Evolutionary conservation across 1,140 invertebrate genomes (phyloP).

Genomic region (Spodoptera frugiperda): DNA sequence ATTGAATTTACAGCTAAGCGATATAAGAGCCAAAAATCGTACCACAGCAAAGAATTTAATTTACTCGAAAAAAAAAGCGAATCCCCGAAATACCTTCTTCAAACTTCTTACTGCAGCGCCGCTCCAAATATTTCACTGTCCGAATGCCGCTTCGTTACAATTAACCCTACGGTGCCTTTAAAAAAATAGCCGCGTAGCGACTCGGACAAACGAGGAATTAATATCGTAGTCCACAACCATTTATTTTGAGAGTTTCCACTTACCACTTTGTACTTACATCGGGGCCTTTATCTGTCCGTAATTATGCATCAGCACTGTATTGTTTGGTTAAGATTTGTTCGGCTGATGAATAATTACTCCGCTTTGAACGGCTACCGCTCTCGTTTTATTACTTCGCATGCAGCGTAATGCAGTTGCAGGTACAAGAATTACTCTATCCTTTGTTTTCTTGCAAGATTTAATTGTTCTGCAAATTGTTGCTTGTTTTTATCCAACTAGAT

Average conservation of each 20-base stretch:
- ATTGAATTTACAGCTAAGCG: too few species aligned
- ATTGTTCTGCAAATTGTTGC: conserved; percentile 15
- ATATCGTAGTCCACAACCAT: conserved; percentile 73
- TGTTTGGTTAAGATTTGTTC: conserved; percentile 74
- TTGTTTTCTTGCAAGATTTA: conserved; percentile 22
- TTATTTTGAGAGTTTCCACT: conserved; percentile 75
- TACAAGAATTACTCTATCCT: conserved; percentile 19
- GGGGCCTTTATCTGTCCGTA: conserved; percentile 68
- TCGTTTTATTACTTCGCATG: conserved; percentile 44
- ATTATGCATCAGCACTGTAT: conserved; percentile 76
- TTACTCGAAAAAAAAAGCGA: conserved; percentile 19
- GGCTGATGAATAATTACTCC: conserved; percentile 61
- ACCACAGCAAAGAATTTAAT: conserved; percentile 10
- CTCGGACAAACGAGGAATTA: conserved; percentile 81
- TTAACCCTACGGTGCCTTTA: conserved; percentile 72
- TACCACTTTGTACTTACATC: conserved; percentile 72
- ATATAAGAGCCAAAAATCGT: conserved; percentile 10
- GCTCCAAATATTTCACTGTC: conserved; percentile 64
- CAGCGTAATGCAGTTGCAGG: conserved; percentile 45
- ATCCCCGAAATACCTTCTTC: conserved; percentile 43
- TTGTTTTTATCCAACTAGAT: background rate
- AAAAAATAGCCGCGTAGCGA: conserved; percentile 71
- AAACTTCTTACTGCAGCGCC: conserved; percentile 40
- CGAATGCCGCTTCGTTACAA: conserved; percentile 70
- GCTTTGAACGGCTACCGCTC: conserved; percentile 44